These are phyloP conservation scores for Fulica atra DNA, from an alignment of 2,113 vertebrate species.

Conservation along the genomic window DNA sequence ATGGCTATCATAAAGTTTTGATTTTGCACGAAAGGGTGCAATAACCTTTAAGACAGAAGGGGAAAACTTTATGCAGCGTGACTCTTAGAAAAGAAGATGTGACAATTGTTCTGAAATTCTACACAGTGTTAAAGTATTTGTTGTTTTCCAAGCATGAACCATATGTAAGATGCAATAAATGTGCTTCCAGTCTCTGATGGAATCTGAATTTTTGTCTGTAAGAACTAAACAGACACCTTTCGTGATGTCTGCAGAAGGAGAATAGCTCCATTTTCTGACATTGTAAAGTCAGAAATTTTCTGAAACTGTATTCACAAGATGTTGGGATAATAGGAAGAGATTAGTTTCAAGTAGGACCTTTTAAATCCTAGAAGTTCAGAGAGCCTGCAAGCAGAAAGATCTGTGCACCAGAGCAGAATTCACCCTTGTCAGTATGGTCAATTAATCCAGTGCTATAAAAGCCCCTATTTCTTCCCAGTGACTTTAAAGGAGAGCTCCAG, in stretches of 20 bases:
- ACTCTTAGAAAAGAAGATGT: not conserved
- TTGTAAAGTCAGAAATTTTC: too few relatives aligned
- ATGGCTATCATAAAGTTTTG: not conserved
- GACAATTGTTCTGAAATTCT: not conserved
- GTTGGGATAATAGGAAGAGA: not conserved
- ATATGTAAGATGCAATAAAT: not conserved
- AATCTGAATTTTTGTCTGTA: not conserved
- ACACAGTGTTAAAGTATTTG: not conserved
- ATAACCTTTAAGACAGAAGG: not conserved
- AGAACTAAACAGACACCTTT: not conserved
- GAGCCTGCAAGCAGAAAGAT: not conserved
- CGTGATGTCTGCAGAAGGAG: not conserved
- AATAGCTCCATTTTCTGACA: not conserved
- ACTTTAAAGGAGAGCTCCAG: not conserved
- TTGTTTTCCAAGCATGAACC: not conserved
- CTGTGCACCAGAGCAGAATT: not conserved
- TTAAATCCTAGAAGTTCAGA: not conserved
- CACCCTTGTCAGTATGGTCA: not conserved
- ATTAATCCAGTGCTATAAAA: not conserved
- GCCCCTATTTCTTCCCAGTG: not conserved
- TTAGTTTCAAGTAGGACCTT: not conserved
- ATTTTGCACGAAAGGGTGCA: not conserved
- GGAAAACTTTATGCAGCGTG: not conserved
- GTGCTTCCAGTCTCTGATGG: not conserved
- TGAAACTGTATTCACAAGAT: not conserved